These are phyloP conservation scores for Brachycybe producta DNA, from an alignment of 2,888 invertebrate species.

Conservation along the genomic window DNA sequence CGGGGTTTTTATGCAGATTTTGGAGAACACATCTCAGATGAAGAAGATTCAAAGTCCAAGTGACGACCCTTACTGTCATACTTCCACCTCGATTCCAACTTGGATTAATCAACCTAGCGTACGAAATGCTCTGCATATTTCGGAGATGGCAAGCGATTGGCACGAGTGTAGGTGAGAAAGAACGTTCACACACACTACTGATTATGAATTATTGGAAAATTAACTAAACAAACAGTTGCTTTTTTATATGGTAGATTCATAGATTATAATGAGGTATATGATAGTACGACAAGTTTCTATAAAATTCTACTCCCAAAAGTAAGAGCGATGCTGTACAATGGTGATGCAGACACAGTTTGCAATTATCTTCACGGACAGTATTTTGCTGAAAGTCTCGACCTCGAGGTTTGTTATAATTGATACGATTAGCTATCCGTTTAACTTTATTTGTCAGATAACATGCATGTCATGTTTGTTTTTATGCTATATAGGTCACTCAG, in stretches of 20 bases:
- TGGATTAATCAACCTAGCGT: constrained; percentile 23
- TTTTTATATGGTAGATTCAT: neutral
- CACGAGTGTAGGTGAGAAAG: constrained; percentile 22
- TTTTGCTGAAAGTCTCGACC: constrained; percentile 5
- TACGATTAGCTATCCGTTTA: neutral
- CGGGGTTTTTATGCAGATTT: constrained; percentile 1
- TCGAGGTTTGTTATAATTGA: neutral
- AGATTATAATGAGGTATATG: neutral
- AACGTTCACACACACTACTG: neutral
- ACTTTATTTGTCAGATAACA: neutral
- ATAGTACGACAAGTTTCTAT: constrained; percentile 1
- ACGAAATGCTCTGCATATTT: constrained; percentile 24
- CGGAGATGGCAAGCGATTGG: constrained; percentile 22
- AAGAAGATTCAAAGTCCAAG: neutral
- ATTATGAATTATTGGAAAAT: neutral
- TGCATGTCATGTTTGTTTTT: neutral
- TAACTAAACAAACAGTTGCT: neutral
- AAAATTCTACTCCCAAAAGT: constrained; percentile 3
- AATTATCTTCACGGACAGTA: constrained; percentile 10
- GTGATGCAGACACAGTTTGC: constrained; percentile 11
- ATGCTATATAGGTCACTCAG: neutral
- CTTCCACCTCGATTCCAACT: constrained; percentile 18
- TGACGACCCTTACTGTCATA: constrained; percentile 22
- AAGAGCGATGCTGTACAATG: constrained; percentile 7
- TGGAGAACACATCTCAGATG: no score